Evolutionary conservation across 2,888 invertebrate genomes (phyloP).

Genomic region (Gnatocerus cornutus): DNA sequence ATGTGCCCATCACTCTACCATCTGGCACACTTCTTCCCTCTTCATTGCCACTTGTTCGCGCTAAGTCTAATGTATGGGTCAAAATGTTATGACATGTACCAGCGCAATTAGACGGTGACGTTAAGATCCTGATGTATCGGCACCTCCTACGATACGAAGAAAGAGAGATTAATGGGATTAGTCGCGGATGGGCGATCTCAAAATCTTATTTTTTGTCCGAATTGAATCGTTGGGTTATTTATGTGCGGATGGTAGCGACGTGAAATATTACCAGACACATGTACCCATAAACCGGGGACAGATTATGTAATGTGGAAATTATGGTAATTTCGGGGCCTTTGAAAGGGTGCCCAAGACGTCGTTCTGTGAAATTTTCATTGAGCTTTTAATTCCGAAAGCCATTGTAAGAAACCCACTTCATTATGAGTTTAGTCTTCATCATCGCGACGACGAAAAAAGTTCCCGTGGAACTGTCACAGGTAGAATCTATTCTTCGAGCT

Average conservation of each 20-base stretch:
- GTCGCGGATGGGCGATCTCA: slow-evolving; percentile 21
- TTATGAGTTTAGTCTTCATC: slow-evolving; percentile 7
- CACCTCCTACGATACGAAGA: slow-evolving; percentile 32
- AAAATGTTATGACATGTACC: slow-evolving; percentile 48
- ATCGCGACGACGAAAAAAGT: neutral
- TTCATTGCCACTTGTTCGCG: slow-evolving; percentile 23
- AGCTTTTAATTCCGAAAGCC: neutral
- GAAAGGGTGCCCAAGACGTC: slow-evolving; percentile 20
- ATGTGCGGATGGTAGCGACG: slow-evolving; percentile 8
- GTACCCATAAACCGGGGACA: slow-evolving; percentile 58
- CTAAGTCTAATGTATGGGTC: slow-evolving; percentile 51
- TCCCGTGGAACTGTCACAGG: slow-evolving; percentile 4
- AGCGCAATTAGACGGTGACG: slow-evolving; percentile 21
- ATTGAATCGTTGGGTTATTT: slow-evolving; percentile 33
- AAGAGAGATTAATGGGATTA: slow-evolving; percentile 35
- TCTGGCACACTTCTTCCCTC: slow-evolving; percentile 34
- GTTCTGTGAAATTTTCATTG: slow-evolving; percentile 29
- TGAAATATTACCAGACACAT: slow-evolving; percentile 60
- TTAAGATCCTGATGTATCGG: slow-evolving; percentile 34
- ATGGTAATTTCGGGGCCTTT: slow-evolving; percentile 55
- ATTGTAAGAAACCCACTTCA: neutral
- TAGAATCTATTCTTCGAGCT: neutral
- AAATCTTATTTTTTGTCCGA: slow-evolving; percentile 28
- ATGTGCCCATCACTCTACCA: slow-evolving; percentile 19
- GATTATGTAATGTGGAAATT: slow-evolving; percentile 60